Evolutionary conservation across 1,140 invertebrate genomes (phyloP).

Genomic region (Aphaenogaster rudis): DNA sequence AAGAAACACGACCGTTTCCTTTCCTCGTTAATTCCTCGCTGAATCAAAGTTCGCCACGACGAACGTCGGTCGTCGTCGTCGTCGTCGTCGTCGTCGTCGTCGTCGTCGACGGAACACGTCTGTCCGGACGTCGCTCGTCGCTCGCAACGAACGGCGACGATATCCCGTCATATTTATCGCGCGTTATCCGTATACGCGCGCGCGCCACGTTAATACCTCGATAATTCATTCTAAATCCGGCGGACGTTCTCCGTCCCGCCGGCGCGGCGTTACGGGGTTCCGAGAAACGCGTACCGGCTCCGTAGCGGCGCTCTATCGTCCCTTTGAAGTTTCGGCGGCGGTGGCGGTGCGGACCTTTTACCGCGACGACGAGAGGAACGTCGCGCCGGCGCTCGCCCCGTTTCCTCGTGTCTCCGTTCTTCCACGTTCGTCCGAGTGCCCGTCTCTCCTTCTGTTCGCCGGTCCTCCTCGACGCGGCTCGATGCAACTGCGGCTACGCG

Average conservation of each 20-base stretch:
- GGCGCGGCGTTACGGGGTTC: slow-evolving; percentile 69
- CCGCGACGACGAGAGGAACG: slow-evolving; percentile 55
- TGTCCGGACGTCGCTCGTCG: neutral
- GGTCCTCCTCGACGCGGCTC: slow-evolving; percentile 16
- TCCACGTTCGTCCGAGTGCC: neutral
- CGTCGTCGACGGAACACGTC: slow-evolving; percentile 8
- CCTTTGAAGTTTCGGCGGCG: slow-evolving; percentile 68
- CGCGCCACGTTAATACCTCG: slow-evolving; percentile 74
- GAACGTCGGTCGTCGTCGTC: slow-evolving; percentile 7
- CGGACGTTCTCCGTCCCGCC: slow-evolving; percentile 63
- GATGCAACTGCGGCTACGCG: slow-evolving; percentile 47
- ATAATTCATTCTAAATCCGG: slow-evolving; percentile 82
- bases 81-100: neutral
- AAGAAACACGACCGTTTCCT: neutral
- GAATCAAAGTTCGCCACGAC: neutral
- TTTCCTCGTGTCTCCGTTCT: slow-evolving; percentile 29
- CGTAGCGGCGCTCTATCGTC: slow-evolving; percentile 34
- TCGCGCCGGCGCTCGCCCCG: slow-evolving; percentile 15
- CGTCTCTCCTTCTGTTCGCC: neutral
- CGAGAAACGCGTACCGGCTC: slow-evolving; percentile 68
- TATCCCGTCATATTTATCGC: slow-evolving; percentile 56
- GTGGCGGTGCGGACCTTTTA: slow-evolving; percentile 24
- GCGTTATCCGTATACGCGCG: slow-evolving; percentile 60
- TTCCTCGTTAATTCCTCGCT: neutral
- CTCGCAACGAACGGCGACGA: slow-evolving; percentile 1